Conservation (phyloP, 1,140 invertebrate species). For the Whitmania pigra region DNA sequence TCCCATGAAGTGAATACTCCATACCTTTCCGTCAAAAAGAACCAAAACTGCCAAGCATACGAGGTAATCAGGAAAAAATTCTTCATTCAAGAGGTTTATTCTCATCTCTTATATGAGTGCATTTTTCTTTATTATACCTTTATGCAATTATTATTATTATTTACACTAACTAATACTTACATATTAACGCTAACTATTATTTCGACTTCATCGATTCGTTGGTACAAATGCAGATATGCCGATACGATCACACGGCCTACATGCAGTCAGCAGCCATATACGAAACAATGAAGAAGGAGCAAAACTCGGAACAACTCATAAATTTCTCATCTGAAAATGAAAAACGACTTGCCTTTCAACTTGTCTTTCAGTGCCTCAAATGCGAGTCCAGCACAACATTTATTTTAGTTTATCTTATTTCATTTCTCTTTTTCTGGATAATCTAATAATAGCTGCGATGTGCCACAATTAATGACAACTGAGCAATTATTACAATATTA, state of each 20-base stretch:
- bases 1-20: too few relatives aligned
- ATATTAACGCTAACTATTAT: background rate
- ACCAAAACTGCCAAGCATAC: too few relatives aligned
- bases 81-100: too few relatives aligned
- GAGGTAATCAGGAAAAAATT: too few relatives aligned
- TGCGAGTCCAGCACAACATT: constrained; percentile 30
- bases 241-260: background rate
- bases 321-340: constrained; percentile 27
- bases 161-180: background rate
- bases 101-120: background rate
- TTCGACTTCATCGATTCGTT: background rate
- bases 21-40: too few relatives aligned
- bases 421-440: too few relatives aligned
- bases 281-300: background rate
- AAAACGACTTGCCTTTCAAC: constrained; percentile 31
- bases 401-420: background rate
- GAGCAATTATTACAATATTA: too few relatives aligned
- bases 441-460: too few relatives aligned
- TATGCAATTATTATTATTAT: constrained; percentile 10
- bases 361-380: constrained; percentile 35
- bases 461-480: too few relatives aligned
- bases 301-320: too few relatives aligned
- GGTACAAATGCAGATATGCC: background rate
- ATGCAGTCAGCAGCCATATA: background rate
- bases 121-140: background rate